Percentiles rank a stretch among this genome's conserved stretches.
phyloP scores from a whole-genome alignment of 2,797 vertebrate genomes.

The Rhabdomys pumilio region DNA sequence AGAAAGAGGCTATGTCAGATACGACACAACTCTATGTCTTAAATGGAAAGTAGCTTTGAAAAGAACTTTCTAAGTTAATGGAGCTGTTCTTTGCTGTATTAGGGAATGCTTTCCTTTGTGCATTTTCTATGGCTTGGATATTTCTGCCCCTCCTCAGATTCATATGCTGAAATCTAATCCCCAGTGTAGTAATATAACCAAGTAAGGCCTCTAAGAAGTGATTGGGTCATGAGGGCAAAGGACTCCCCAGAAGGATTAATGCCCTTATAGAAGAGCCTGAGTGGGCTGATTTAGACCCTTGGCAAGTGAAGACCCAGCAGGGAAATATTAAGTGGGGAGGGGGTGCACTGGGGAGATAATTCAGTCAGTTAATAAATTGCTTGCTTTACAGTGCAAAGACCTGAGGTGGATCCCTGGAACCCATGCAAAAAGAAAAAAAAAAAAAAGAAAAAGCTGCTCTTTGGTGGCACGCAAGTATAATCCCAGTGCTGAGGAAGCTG shows the following conservation, averaged over 20 bases:
- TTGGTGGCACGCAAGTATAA: background rate
- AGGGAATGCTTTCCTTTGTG: conserved; percentile 50
- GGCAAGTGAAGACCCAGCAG: background rate
- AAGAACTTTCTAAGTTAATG: conserved; percentile 25
- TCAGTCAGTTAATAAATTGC: background rate
- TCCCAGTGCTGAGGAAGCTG: background rate
- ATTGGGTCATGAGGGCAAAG: background rate
- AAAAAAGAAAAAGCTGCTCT: background rate
- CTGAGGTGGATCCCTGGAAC: background rate
- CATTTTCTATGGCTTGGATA: background rate
- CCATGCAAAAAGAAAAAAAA: background rate
- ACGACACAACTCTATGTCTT: background rate
- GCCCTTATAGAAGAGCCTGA: background rate
- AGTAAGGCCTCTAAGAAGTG: background rate
- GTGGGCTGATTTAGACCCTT: background rate
- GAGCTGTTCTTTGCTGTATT: background rate
- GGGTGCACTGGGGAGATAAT: background rate
- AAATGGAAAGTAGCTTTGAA: conserved; percentile 35
- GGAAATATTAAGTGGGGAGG: background rate
- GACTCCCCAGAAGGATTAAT: background rate
- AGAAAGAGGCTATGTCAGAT: background rate
- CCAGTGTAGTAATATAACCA: background rate
- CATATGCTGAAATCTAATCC: background rate
- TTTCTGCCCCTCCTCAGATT: background rate
- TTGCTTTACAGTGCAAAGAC: background rate